Evolutionary conservation across 2,113 vertebrate species (phyloP).

Genomic region (Myotis brandtii): DNA sequence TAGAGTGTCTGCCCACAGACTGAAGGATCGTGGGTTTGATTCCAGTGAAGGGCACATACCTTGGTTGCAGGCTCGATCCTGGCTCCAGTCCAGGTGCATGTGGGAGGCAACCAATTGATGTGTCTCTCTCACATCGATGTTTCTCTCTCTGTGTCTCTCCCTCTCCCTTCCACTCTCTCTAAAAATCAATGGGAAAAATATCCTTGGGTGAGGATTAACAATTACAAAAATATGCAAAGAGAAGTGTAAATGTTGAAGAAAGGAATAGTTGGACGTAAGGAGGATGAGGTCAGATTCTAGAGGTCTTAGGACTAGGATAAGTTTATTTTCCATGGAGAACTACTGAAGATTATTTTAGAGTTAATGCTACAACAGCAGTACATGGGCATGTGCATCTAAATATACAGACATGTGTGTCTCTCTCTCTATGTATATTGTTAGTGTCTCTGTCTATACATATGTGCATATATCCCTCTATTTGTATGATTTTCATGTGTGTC

Average conservation of each 20-base stretch:
- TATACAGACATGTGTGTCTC: background rate
- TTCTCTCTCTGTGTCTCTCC: too few species aligned
- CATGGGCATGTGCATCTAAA: rapidly evolving
- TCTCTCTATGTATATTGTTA: background rate
- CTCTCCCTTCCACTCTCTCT: too few species aligned
- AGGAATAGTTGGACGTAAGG: too few species aligned
- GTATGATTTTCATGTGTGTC: background rate
- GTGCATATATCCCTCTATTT: background rate
- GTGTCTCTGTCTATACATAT: background rate
- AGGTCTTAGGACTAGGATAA: background rate
- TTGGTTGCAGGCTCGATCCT: too few species aligned
- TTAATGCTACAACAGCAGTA: background rate
- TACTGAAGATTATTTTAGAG: background rate
- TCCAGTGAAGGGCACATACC: too few species aligned
- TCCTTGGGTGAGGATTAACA: too few species aligned
- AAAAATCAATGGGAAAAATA: too few species aligned
- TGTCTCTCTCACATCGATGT: too few species aligned
- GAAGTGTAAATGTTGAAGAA: background rate
- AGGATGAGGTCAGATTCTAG: background rate
- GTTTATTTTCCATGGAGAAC: background rate
- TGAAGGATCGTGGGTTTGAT: too few species aligned
- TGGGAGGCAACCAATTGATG: too few species aligned
- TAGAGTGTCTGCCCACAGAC: too few species aligned
- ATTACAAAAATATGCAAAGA: background rate
- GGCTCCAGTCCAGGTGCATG: too few species aligned